Conservation (phyloP, 2,113 vertebrate species). For the Oreocharis arfaki region DNA sequence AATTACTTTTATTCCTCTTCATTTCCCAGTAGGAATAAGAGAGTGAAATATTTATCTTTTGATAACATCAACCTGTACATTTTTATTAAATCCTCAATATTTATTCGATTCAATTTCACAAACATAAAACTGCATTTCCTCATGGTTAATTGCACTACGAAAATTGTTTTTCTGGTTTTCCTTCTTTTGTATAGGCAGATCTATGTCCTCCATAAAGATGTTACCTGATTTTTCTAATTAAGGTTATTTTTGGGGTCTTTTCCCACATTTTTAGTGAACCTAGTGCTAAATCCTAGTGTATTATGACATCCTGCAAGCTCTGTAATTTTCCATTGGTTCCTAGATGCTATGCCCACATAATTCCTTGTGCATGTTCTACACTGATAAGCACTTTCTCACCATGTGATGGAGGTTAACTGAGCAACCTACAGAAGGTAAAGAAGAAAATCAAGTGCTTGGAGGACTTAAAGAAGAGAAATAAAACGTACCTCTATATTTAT, state of each 20-base stretch:
- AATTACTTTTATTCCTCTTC: background rate
- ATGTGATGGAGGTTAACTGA: background rate
- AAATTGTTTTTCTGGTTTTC: background rate
- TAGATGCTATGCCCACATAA: background rate
- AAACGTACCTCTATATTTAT: background rate
- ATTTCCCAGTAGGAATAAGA: background rate
- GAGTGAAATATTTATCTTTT: background rate
- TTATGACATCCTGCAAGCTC: background rate
- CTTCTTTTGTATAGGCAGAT: background rate
- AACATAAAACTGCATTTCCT: background rate
- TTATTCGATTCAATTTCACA: background rate
- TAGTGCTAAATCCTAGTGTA: background rate
- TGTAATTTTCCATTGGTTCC: background rate
- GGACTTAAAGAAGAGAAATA: background rate
- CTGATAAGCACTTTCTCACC: constrained; percentile 21
- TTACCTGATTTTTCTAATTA: background rate
- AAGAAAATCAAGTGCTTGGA: background rate
- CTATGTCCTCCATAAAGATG: background rate
- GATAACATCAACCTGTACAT: background rate
- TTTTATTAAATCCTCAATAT: background rate
- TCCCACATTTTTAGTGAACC: background rate
- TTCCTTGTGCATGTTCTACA: background rate
- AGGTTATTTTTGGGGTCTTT: background rate
- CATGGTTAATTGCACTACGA: background rate
- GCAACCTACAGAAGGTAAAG: background rate